Evolutionary conservation across 2,888 invertebrate species (phyloP).

Genomic region (Drosophila emarginata): DNA sequence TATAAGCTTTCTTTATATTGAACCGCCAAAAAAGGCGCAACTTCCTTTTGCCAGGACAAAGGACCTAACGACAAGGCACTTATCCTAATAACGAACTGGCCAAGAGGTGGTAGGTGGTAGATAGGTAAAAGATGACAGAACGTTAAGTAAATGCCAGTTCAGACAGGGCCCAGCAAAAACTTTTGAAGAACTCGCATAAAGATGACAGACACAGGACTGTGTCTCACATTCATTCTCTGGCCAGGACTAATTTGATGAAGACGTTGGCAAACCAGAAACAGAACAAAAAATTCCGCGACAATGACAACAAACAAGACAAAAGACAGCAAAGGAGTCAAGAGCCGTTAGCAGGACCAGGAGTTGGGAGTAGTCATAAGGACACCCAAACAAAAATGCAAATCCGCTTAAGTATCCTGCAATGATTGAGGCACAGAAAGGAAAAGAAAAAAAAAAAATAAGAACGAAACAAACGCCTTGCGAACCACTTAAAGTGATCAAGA

Average conservation of each 20-base stretch:
- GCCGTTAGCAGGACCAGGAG: background rate
- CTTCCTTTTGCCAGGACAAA: background rate
- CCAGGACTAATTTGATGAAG: constrained; percentile 67
- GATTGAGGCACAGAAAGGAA: constrained; percentile 51
- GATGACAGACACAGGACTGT: constrained; percentile 56
- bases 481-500: constrained; percentile 82
- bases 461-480: constrained; percentile 56
- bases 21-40: background rate
- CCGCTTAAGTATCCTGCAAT: constrained; percentile 79
- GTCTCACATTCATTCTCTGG: constrained; percentile 23
- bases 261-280: constrained; percentile 45
- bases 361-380: constrained; percentile 12
- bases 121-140: constrained; percentile 47
- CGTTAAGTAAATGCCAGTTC: constrained; percentile 72
- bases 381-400: constrained; percentile 73
- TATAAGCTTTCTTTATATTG: background rate
- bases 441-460: constrained; percentile 23
- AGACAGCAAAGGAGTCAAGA: background rate
- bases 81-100: constrained; percentile 66
- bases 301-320: constrained; percentile 58
- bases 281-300: constrained; percentile 41
- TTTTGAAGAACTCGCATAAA: constrained; percentile 77
- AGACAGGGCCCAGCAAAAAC: constrained; percentile 41
- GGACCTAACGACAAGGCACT: constrained; percentile 55
- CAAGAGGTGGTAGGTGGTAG: constrained; percentile 29